These are phyloP conservation scores for Artibeus jamaicensis DNA, from an alignment of 2,797 vertebrate species.

Conservation along the genomic window DNA sequence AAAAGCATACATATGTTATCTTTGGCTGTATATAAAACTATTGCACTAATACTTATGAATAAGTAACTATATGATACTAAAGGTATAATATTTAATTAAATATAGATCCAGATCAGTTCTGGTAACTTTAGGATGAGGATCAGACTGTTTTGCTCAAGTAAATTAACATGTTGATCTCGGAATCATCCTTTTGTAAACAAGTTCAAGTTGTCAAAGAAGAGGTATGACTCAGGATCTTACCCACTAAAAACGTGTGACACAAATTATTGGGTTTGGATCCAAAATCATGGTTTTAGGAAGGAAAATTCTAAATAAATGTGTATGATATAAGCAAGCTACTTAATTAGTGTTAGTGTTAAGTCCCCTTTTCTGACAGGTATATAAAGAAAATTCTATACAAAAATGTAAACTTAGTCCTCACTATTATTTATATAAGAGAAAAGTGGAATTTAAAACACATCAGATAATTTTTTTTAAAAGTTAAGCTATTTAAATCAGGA, in stretches of 20 bases:
- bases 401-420: not conserved
- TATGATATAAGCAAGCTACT: not conserved
- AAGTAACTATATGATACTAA: not conserved
- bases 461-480: not conserved
- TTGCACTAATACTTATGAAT: not conserved
- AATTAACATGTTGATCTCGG: not conserved
- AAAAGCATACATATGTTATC: not conserved
- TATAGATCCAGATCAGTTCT: not conserved
- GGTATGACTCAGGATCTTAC: not conserved
- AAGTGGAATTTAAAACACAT: not conserved
- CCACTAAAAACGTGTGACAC: not conserved
- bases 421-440: not conserved
- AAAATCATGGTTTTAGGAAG: not conserved
- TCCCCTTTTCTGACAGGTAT: not conserved
- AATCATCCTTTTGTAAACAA: not conserved
- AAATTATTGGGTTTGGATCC: not conserved
- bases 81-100: not conserved
- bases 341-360: not conserved
- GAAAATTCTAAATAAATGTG: not conserved
- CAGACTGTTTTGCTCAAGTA: not conserved
- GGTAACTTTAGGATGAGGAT: not conserved
- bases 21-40: not conserved
- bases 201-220: not conserved
- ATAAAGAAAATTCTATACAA: not conserved
- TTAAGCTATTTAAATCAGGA: not conserved